Evolutionary conservation across 2,797 vertebrate genomes (phyloP), one percentile per base, ranked within the genome.

Genomic region (Sebastes nivosus): DNA sequence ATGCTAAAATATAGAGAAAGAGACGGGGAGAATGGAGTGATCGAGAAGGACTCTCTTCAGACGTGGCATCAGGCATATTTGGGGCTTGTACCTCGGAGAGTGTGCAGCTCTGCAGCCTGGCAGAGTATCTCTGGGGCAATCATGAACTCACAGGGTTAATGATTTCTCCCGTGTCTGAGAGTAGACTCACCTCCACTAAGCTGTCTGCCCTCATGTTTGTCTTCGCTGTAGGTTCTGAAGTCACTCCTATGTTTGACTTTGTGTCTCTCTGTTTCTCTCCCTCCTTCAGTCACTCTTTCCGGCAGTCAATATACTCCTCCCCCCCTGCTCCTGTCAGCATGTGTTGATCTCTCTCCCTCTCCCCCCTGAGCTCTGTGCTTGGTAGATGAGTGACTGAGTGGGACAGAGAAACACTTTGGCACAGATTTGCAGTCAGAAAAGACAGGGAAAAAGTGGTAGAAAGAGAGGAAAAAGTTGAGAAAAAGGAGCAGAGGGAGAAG

Each of bases 261-360:
- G 72, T 87, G 81, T 87, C 70, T 76, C 60, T 82, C 79, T 77
- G 77, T 79, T 84, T 84, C 85, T 87, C 63, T 88, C 85, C 81
- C 85, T 88, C 88, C 71, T 89, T 91, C 88, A 86, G 80, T 93
- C 92, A 85, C 88, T 92, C 88, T 92, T 93, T 94, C 91, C 80
- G 68, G 87, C 83, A 80, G 78, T 93, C 92, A 89, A 30, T 88
- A 89, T 80, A 79, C 86, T 81, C 87, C 89, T 78, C 90, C 91
- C 85, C 85, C 83, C 81, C 63, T 79, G 69, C 81, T 79, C 79
- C 83, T 91, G 89, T 87, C 92, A 89, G 86, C 85, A 81, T 91
- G 86, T 91, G 83, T 87, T 81, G 87, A 91, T 85, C 83, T 83
- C 85, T 54, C 84, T 73, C 83, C 68, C 73, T 60, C 73, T 63